Conservation (phyloP, 2,113 vertebrate genomes). For the Narcine bancroftii region DNA sequence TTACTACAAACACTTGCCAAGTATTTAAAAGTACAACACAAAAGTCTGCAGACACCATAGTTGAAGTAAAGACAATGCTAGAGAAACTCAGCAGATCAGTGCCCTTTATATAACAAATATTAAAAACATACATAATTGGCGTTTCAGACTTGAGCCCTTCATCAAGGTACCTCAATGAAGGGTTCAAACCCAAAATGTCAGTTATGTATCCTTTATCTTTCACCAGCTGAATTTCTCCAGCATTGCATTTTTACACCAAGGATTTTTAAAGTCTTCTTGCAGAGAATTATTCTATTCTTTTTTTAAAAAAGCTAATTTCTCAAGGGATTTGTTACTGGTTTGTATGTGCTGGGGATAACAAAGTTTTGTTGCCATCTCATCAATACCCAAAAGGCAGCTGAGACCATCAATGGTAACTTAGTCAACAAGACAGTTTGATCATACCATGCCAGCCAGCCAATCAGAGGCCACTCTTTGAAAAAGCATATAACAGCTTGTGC, state of each 20-base stretch:
- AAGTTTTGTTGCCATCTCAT: neutral
- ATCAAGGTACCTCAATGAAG: no score
- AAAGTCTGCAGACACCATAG: no score
- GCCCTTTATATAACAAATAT: no score
- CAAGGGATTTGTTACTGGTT: neutral
- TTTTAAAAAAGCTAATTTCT: neutral
- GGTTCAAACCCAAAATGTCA: no score
- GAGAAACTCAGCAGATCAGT: no score
- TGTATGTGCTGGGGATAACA: neutral
- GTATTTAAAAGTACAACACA: no score
- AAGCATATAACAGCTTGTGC: neutral
- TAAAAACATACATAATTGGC: no score
- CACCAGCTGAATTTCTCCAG: no score
- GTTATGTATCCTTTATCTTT: no score
- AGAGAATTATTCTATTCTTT: neutral
- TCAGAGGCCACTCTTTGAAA: neutral
- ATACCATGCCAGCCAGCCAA: neutral
- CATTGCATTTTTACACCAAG: no score
- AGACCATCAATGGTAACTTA: neutral
- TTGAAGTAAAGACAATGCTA: no score
- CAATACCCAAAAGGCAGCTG: neutral
- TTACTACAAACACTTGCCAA: neutral
- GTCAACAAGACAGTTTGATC: slow-evolving; percentile 10
- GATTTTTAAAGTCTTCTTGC: neutral
- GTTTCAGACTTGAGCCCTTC: no score